Evolutionary conservation across 1,140 invertebrate species (phyloP).

Genomic region (Conopomorpha cramerella): DNA sequence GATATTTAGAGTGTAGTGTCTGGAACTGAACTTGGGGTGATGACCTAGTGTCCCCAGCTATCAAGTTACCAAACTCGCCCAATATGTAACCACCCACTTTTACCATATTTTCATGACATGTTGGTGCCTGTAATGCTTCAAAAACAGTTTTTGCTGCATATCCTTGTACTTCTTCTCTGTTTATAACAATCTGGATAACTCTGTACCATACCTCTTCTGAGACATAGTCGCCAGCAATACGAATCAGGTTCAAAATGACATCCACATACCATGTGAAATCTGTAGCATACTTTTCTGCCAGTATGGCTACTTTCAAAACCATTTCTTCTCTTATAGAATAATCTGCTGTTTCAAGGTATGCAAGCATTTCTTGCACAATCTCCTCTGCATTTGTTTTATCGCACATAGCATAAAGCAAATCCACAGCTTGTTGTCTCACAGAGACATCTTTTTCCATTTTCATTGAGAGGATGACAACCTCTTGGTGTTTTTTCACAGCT

Average conservation of each 20-base stretch:
- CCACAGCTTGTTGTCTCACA: constrained; percentile 97
- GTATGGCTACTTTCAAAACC: constrained; percentile 99
- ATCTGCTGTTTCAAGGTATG: constrained; percentile 98
- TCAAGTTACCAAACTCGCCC: constrained; percentile 99
- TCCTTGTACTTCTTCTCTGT: constrained; percentile 98
- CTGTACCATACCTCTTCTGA: constrained; percentile 98
- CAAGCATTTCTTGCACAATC: constrained; percentile 99
- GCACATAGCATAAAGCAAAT: constrained; percentile 99
- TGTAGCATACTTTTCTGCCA: constrained; percentile 99
- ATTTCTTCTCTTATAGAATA: constrained; percentile 99
- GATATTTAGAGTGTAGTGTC: constrained; percentile 97
- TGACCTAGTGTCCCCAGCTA: constrained; percentile 97
- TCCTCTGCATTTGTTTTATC: constrained; percentile 99
- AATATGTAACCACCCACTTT: constrained; percentile 99
- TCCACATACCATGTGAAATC: constrained; percentile 99
- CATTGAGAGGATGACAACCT: constrained; percentile 98
- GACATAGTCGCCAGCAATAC: constrained; percentile 99
- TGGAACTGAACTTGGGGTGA: constrained; percentile 96
- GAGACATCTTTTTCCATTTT: constrained; percentile 99
- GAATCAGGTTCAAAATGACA: constrained; percentile 98
- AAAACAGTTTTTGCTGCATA: constrained; percentile 99
- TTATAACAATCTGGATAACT: constrained; percentile 99
- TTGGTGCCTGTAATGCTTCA: constrained; percentile 96
- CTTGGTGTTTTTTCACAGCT: constrained; percentile 99
- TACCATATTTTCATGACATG: constrained; percentile 99